Base-by-base conservation (phyloP, 2,888 invertebrate genomes). In the Andrena praecox region DNA sequence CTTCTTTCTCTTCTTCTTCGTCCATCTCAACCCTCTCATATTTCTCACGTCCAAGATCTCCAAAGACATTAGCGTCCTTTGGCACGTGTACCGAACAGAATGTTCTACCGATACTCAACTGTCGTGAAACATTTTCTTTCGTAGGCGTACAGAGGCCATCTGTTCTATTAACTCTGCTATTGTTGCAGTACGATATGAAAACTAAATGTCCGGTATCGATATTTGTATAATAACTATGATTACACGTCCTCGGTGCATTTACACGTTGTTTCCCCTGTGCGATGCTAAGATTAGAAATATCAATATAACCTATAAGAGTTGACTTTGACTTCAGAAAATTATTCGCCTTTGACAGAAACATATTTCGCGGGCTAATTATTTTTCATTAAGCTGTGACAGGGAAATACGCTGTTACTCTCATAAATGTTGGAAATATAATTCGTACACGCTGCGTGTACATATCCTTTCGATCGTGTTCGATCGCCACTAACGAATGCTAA, bases 1-100 rank as follows among this genome's bases (percentile, higher is more conserved):
- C 92, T 35, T 92, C 92, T 12, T 89, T 77, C 66, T 86, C 54
- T 64, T 93, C 93, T 5, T 76, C 82, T 31, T 89, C 81, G 68
- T 93, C 92, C 87, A 93, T 85, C 54, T 89, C 81, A 16, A 89
- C 56, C 70, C 48, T 83, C 31, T 91, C 89, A 69, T 63, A 68
- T 0, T 50, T 31, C 8, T 82, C 63, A n/a, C 42, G 10, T 0
- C 68, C 50, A 52, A 80, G 42, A 31, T 80, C 42, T 42, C 82
- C 82, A n/a, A 82, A 82, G 0, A 48, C 48, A 42, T 82, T n/a
- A 10, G 31, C 5, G 42, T 52, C 2, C 7, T 74, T 31, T 8
- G 54, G 12, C 8, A 24, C 0, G 10, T 1, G 5, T 2, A 12
- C 4, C 6, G 20, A 12, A 52, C 4, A 31, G 0, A 67, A 60